Percentiles rank a stretch among this genome's conserved stretches.
Evolutionary conservation across 1,140 invertebrate genomes (phyloP).

Genomic region (Solen grandis): DNA sequence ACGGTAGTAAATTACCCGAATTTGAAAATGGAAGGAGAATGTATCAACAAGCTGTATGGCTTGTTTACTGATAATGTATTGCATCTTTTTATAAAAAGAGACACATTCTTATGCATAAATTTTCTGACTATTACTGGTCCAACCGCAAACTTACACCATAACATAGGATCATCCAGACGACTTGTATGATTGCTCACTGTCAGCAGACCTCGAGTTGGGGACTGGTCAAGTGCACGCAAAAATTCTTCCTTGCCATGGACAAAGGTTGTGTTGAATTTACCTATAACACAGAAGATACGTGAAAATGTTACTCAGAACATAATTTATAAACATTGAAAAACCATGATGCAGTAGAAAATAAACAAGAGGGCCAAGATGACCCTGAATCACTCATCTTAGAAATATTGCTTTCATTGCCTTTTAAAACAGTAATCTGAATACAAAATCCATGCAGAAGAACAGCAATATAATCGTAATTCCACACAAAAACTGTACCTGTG

Average conservation of each 20-base stretch:
- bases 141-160: constrained; percentile 29
- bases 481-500: too few species aligned
- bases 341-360: too few species aligned
- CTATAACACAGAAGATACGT: constrained; percentile 38
- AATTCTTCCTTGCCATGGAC: constrained; percentile 12
- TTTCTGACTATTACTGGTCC: background rate
- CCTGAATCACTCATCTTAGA: background rate
- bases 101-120: background rate
- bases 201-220: background rate
- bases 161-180: constrained; percentile 35
- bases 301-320: too few species aligned
- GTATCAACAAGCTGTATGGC: background rate
- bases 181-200: constrained; percentile 44
- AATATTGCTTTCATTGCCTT: too few species aligned
- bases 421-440: too few species aligned
- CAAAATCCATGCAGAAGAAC: too few species aligned
- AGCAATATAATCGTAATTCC: too few species aligned
- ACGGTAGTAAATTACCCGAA: too few species aligned
- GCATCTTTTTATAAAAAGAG: background rate
- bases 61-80: background rate
- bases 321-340: too few species aligned
- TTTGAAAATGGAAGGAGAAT: background rate
- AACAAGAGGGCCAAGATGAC: background rate
- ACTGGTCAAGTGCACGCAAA: background rate
- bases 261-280: constrained; percentile 14